phyloP scores from a whole-genome alignment of 35 echinoderm and acorn worm genomes.

The Holothuria glaberrima region DNA sequence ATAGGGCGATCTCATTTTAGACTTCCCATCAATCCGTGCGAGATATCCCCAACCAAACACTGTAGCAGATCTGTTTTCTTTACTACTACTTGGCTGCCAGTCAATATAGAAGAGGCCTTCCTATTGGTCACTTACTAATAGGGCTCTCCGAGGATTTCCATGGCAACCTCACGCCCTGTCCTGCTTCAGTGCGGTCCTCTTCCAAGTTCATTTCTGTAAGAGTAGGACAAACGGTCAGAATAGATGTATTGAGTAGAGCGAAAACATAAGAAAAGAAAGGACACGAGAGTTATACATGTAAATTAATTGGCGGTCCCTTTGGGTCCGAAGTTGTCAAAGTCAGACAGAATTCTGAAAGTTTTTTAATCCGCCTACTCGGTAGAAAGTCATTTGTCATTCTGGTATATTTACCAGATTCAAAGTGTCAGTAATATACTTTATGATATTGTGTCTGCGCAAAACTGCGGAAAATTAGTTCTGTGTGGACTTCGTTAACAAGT shows the following conservation, averaged over 20 bases:
- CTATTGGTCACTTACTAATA: slow-evolving; percentile 49
- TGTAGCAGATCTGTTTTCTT: slow-evolving; percentile 68
- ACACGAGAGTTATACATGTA: no score
- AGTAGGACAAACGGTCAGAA: no score
- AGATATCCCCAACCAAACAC: slow-evolving; percentile 58
- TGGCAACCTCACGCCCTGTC: slow-evolving; percentile 54
- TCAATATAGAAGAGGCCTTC: slow-evolving; percentile 39
- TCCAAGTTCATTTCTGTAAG: no score
- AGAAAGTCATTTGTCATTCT: slow-evolving; percentile 39
- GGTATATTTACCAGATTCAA: slow-evolving; percentile 25
- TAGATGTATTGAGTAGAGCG: no score
- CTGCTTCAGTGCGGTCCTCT: not conserved
- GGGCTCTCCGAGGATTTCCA: not conserved
- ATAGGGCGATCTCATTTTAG: slow-evolving; percentile 51
- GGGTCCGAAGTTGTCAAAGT: no score
- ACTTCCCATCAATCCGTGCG: slow-evolving; percentile 55
- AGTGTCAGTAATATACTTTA: slow-evolving; percentile 47
- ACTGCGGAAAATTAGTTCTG: slow-evolving; percentile 58
- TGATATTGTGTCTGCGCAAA: slow-evolving; percentile 69
- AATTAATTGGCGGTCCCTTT: no score
- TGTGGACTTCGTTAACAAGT: slow-evolving; percentile 49
- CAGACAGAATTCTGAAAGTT: not conserved
- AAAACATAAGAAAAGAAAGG: not conserved
- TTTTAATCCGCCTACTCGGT: slow-evolving; percentile 46
- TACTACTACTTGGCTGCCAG: slow-evolving; percentile 52